Evolutionary conservation across 2,113 vertebrate species (phyloP).

Genomic region (Rafetus swinhoei): DNA sequence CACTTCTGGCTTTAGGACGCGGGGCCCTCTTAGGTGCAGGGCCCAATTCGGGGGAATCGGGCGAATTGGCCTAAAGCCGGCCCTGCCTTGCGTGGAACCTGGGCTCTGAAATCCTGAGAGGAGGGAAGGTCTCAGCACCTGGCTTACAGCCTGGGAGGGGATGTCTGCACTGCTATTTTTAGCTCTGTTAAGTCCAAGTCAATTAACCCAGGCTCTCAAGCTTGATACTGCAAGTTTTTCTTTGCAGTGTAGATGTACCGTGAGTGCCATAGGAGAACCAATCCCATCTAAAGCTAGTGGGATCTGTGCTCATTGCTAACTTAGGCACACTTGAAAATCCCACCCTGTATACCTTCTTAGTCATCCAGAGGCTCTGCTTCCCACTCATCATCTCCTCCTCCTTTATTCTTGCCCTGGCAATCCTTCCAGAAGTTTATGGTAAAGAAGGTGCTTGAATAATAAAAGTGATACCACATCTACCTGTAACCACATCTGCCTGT

Average conservation of each 20-base stretch:
- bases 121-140: background rate
- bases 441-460: background rate
- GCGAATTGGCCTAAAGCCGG: too few relatives aligned
- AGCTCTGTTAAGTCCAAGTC: too few relatives aligned
- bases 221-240: background rate
- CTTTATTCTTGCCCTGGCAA: background rate
- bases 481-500: fast-evolving
- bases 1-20: too few relatives aligned
- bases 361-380: background rate
- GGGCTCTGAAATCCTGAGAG: background rate
- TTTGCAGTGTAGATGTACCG: background rate
- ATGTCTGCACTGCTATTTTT: background rate
- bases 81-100: background rate
- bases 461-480: background rate
- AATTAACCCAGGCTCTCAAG: too few relatives aligned
- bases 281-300: background rate
- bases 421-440: background rate
- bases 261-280: background rate
- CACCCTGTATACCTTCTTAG: fast-evolving
- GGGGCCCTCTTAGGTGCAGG: too few relatives aligned
- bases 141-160: background rate
- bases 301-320: background rate
- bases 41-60: too few relatives aligned
- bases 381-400: background rate
- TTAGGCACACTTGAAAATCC: background rate